Conservation (phyloP, 2,797 vertebrate species). For the Typhlichthys eigenmanni region DNA sequence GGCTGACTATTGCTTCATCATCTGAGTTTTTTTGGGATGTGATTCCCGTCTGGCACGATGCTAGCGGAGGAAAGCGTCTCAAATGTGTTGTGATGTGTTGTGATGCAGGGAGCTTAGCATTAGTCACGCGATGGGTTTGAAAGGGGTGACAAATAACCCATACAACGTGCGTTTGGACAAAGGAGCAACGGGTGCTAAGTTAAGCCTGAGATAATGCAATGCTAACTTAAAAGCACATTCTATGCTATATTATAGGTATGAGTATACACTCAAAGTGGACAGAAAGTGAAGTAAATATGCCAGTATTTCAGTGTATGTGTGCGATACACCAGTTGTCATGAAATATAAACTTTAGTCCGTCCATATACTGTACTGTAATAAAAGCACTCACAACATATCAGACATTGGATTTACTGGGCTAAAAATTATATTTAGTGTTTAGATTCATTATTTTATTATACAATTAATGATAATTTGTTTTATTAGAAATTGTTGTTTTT, state of each 20-base stretch:
- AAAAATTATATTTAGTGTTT: neutral
- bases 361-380: conserved; percentile 31
- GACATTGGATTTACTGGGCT: conserved; percentile 18
- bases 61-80: neutral
- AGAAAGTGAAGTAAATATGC: conserved; percentile 16
- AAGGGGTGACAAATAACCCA: neutral
- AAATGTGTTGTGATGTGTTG: neutral
- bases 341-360: conserved; percentile 53
- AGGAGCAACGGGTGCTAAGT: neutral
- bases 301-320: conserved; percentile 55
- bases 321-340: conserved; percentile 50
- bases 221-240: too few relatives aligned
- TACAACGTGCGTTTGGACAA: neutral
- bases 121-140: neutral
- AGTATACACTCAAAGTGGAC: conserved; percentile 14
- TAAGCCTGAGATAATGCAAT: too few relatives aligned
- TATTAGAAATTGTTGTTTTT: too few relatives aligned
- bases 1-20: conserved; percentile 61
- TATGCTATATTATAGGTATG: too few relatives aligned
- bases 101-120: neutral
- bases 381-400: conserved; percentile 33
- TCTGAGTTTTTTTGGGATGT: conserved; percentile 40
- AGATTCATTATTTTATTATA: neutral
- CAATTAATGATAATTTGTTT: neutral
- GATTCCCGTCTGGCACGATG: conserved; percentile 28